Evolutionary conservation across 2,113 vertebrate genomes (phyloP).

Genomic region (Pterocles gutturalis): DNA sequence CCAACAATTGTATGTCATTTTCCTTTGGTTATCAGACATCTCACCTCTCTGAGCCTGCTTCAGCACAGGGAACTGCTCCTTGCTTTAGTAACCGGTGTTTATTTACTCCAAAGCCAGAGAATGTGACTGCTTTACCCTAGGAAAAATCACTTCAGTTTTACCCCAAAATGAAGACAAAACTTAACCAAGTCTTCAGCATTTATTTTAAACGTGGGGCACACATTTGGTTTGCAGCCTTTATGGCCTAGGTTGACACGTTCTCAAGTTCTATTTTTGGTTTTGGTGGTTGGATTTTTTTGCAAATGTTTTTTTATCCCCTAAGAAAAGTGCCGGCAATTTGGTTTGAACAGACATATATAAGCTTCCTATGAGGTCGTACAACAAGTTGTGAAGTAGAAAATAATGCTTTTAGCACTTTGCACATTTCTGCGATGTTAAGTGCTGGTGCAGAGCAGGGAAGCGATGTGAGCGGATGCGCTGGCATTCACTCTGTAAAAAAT

Average conservation of each 20-base stretch:
- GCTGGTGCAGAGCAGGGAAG: neutral
- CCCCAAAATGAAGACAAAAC: neutral
- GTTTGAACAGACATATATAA: neutral
- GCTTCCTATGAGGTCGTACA: neutral
- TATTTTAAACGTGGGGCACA: neutral
- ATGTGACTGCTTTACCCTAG: neutral
- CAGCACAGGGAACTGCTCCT: neutral
- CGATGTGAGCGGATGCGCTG: accelerated
- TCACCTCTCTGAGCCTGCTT: neutral
- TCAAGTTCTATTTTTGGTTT: neutral
- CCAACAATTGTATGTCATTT: neutral
- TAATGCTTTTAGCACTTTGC: neutral
- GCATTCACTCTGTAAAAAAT: accelerated
- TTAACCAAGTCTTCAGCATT: neutral
- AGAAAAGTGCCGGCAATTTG: neutral
- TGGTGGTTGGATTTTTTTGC: neutral
- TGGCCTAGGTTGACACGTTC: neutral
- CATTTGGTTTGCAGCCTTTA: neutral
- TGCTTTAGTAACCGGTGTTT: neutral
- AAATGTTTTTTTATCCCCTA: neutral
- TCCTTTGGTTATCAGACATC: neutral
- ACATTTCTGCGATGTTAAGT: neutral
- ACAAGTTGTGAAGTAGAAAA: neutral
- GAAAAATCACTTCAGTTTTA: neutral
- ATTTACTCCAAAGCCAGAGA: neutral